phyloP scores from a whole-genome alignment of 2,113 vertebrate genomes.

The Cebus imitator region DNA sequence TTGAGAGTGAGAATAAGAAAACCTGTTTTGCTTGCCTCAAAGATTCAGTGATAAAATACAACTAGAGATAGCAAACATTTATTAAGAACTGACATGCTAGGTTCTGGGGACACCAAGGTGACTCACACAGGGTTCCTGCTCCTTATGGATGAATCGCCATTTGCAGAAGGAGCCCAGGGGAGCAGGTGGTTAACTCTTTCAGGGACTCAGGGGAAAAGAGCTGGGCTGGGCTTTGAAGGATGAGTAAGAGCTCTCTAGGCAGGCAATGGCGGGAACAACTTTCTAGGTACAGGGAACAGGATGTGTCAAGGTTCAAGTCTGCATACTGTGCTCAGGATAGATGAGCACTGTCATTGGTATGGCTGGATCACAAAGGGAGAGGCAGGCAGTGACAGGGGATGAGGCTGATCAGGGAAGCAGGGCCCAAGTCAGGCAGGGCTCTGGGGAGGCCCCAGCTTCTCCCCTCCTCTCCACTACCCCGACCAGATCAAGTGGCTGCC shows the following conservation, averaged over 20 bases:
- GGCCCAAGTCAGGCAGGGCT: background rate
- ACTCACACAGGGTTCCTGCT: background rate
- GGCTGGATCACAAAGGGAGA: background rate
- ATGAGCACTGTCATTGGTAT: background rate
- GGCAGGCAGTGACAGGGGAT: background rate
- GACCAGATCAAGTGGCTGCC: background rate
- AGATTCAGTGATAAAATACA: constrained; percentile 19
- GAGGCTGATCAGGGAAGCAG: background rate
- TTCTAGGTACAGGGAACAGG: background rate
- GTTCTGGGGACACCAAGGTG: background rate
- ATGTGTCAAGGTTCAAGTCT: background rate
- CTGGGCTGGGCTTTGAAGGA: background rate
- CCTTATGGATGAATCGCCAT: background rate
- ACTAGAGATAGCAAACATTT: background rate
- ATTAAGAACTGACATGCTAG: background rate
- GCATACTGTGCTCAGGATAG: background rate
- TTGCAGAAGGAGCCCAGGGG: background rate
- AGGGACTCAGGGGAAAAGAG: background rate
- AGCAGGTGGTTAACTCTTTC: background rate
- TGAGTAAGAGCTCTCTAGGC: background rate
- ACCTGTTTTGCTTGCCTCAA: constrained; percentile 50
- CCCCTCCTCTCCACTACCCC: background rate
- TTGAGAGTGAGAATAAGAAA: background rate
- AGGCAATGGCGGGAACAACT: background rate
- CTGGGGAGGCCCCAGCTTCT: background rate